Evolutionary conservation across 2,888 invertebrate genomes (phyloP).

Genomic region (Boloria euphrosyne): DNA sequence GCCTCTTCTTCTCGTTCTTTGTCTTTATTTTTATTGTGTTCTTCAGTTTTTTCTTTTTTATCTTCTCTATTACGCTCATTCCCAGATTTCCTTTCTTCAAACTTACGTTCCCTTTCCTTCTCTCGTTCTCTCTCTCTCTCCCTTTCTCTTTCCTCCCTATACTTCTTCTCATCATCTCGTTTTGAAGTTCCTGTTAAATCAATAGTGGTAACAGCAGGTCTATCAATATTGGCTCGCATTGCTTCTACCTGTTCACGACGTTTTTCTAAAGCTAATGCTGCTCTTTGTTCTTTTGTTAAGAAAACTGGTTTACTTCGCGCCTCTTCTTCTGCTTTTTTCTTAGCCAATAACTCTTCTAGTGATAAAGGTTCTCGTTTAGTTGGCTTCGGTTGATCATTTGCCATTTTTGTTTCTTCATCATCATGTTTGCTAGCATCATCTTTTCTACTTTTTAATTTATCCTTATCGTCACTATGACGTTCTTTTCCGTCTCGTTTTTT

Average conservation of each 20-base stretch:
- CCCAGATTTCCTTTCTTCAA: constrained; percentile 78
- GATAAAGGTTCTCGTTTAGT: constrained; percentile 91
- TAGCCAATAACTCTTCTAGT: constrained; percentile 96
- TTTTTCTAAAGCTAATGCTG: constrained; percentile 92
- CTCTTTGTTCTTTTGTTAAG: constrained; percentile 97
- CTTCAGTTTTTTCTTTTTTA: constrained; percentile 78
- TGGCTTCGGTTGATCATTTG: constrained; percentile 69
- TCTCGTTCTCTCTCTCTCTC: constrained; percentile 85
- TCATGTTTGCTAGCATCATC: constrained; percentile 62
- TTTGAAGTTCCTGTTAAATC: constrained; percentile 78
- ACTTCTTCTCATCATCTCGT: constrained; percentile 69
- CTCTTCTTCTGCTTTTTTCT: constrained; percentile 97
- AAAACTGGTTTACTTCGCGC: constrained; percentile 98
- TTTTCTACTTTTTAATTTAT: constrained; percentile 64
- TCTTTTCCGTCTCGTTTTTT: constrained; percentile 69
- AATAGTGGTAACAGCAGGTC: constrained; percentile 68
- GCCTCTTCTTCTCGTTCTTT: constrained; percentile 97
- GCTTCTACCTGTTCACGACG: constrained; percentile 95
- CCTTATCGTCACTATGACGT: constrained; percentile 69
- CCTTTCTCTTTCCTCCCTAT: constrained; percentile 70
- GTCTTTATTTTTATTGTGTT: constrained; percentile 85
- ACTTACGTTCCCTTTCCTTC: constrained; percentile 72
- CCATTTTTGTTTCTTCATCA: constrained; percentile 64
- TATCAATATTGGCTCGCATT: constrained; percentile 85
- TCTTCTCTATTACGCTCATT: constrained; percentile 73